A percentile compares a stretch with the other conserved stretches of the same genome.
Conservation (phyloP, 2,888 invertebrate species). For the Acanthacorydalis orientalis region DNA sequence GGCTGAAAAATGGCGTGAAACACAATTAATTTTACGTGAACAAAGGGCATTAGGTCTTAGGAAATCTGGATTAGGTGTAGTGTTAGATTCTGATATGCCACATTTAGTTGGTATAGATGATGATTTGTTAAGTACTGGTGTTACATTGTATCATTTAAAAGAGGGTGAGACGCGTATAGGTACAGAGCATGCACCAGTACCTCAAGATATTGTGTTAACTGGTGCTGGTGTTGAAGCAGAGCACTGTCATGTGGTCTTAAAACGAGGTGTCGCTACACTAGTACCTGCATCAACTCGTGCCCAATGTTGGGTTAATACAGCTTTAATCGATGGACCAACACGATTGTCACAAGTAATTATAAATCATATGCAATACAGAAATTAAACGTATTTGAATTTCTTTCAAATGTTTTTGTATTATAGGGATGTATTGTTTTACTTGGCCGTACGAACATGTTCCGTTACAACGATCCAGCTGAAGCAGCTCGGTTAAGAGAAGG, state of each 20-base stretch:
- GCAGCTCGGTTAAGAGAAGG: slow-evolving; percentile 69
- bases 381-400: not conserved
- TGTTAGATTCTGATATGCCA: slow-evolving; percentile 78
- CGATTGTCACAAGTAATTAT: slow-evolving; percentile 38
- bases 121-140: slow-evolving; percentile 76
- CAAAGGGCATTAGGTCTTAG: slow-evolving; percentile 73
- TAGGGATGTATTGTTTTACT: slow-evolving; percentile 47
- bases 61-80: slow-evolving; percentile 77
- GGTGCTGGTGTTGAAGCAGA: slow-evolving; percentile 62
- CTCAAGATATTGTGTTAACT: slow-evolving; percentile 62
- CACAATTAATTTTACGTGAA: slow-evolving; percentile 74
- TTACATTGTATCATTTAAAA: slow-evolving; percentile 80
- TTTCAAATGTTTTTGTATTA: not conserved
- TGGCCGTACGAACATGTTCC: slow-evolving; percentile 44
- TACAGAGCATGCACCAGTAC: slow-evolving; percentile 47
- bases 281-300: slow-evolving; percentile 48
- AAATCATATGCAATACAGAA: no score
- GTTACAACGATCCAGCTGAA: slow-evolving; percentile 80
- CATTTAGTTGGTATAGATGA: slow-evolving; percentile 87
- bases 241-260: slow-evolving; percentile 59
- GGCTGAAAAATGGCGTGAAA: slow-evolving; percentile 87
- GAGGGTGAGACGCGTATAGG: slow-evolving; percentile 80
- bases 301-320: slow-evolving; percentile 74
- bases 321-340: slow-evolving; percentile 59
- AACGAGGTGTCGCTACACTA: slow-evolving; percentile 55